Base-by-base conservation (phyloP, 2,113 vertebrate genomes). In the Rhinogobius similis region DNA sequence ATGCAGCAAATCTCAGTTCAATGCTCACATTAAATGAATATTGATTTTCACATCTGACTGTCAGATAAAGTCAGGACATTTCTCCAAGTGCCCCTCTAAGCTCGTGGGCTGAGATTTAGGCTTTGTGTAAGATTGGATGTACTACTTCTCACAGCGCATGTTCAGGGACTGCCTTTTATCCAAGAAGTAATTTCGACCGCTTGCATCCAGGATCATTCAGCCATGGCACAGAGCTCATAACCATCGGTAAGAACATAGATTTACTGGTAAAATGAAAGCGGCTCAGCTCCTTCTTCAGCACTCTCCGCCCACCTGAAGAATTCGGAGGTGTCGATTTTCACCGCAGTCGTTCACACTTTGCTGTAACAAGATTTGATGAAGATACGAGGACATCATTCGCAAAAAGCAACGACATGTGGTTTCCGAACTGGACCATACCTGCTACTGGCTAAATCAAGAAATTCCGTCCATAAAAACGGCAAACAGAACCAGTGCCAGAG, bases 21-120 rank as follows among this genome's bases (percentile, higher is more conserved):
- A 67, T 9, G 13, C 39, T 1, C 21, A 38, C 26, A 70, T 70
- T 32, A 59, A 68, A 73, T 75, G 63, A 32, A 41, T 67, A 78
- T 78, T 41, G 80, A 82, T 73, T 66, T 50, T 38, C 44, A 53
- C 20, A 71, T 82, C 64, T 32, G 9, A 66, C 55, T 72, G 68
- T 72, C 70, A 61, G 43, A 68, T 23, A 55, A 72, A 67, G 72
- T 20, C 32, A 44, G 66, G 62, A 63, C 38, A 74, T 68, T 70
- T 70, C 38, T 44, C 21, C 56, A 66, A 71, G 66, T 55, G n/a
- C 36, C 20, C 24, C 50, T 44, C 5, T 32, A n/a, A 48, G 59
- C 18, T 23, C 48, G 38, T 27, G 39, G 43, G 20, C 62, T 32
- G 38, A 21, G 38, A 27, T 66, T 62, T 52, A 3, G 27, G 16